Conservation (phyloP, 2,888 invertebrate species). For the Spialia ferax region DNA sequence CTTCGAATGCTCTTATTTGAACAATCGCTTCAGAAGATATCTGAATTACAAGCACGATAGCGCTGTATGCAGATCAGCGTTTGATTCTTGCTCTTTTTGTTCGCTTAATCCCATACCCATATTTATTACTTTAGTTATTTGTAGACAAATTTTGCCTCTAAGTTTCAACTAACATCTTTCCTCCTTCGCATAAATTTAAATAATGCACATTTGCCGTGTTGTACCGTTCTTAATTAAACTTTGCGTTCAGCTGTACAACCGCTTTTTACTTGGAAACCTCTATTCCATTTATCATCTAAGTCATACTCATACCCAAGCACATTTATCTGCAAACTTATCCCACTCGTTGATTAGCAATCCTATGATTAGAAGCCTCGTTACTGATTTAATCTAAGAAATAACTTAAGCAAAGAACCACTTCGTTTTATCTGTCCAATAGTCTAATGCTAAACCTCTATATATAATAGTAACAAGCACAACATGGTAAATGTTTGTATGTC, state of each 20-base stretch:
- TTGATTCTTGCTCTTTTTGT: neutral
- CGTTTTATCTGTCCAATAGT: slow-evolving; percentile 19
- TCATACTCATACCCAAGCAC: neutral
- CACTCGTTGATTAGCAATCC: neutral
- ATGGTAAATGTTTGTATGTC: slow-evolving; percentile 37
- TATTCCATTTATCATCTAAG: neutral
- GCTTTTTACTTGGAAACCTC: neutral
- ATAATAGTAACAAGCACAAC: slow-evolving; percentile 18
- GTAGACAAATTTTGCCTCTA: neutral
- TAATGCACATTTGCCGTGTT: neutral
- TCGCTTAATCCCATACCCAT: neutral
- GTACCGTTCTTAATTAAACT: neutral
- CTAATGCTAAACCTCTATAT: slow-evolving; percentile 28
- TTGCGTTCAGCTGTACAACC: neutral
- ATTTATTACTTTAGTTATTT: neutral
- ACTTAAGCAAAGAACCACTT: slow-evolving; percentile 12
- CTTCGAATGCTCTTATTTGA: slow-evolving; percentile 38
- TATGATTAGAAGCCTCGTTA: slow-evolving; percentile 15
- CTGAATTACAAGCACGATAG: slow-evolving; percentile 27
- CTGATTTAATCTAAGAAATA: slow-evolving; percentile 24
- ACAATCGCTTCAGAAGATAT: slow-evolving; percentile 36
- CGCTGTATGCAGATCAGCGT: slow-evolving; percentile 17
- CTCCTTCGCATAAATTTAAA: neutral
- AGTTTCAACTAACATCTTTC: neutral
- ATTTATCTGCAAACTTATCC: slow-evolving; percentile 2